These are phyloP conservation scores for Turnix velox DNA, from an alignment of 2,113 vertebrate genomes.

Conservation along the genomic window DNA sequence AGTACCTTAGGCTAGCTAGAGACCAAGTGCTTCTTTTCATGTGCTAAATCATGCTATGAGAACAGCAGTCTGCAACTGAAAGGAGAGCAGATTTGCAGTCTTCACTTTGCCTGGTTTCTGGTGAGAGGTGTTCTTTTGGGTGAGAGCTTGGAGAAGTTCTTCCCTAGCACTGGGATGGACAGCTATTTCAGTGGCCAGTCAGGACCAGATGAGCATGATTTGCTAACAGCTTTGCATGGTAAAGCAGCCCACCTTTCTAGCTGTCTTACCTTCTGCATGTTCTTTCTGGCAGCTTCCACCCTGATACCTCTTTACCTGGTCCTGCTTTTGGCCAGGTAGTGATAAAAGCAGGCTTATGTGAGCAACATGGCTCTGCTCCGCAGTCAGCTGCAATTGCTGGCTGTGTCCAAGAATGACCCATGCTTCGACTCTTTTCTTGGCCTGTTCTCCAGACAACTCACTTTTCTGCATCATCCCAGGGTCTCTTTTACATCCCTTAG, in stretches of 20 bases:
- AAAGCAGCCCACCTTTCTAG: not conserved
- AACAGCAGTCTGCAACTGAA: not conserved
- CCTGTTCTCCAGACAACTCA: not conserved
- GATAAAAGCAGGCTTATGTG: not conserved
- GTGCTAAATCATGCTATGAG: rapidly evolving
- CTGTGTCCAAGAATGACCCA: rapidly evolving
- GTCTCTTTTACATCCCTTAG: not conserved
- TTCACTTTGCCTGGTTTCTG: not conserved
- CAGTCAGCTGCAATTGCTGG: not conserved
- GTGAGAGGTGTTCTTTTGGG: not conserved
- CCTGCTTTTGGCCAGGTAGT: not conserved
- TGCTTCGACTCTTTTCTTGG: not conserved
- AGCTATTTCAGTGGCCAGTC: not conserved
- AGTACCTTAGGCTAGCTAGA: not conserved
- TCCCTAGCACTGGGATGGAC: not conserved
- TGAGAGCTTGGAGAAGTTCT: not conserved
- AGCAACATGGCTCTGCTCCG: not conserved
- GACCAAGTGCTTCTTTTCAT: not conserved
- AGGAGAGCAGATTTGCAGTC: not conserved
- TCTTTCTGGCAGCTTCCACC: not conserved
- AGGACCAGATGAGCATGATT: not conserved
- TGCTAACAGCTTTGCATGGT: not conserved
- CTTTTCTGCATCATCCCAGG: not conserved
- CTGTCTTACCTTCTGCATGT: not conserved
- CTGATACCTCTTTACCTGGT: not conserved